These are phyloP conservation scores for Drusus annulatus DNA, from an alignment of 1,140 invertebrate genomes.

Conservation along the genomic window DNA sequence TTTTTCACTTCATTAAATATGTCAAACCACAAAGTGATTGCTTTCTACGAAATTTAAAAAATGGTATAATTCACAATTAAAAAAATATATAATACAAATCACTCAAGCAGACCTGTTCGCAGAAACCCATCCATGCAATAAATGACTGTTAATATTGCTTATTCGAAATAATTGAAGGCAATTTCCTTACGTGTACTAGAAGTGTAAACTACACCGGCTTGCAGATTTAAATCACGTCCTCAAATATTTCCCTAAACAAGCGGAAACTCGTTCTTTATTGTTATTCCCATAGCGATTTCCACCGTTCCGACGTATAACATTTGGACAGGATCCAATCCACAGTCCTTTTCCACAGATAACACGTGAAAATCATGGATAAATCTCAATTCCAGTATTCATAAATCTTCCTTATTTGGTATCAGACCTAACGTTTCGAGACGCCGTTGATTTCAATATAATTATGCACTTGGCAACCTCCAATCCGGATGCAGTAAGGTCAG, in stretches of 20 bases:
- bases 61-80: too few relatives aligned
- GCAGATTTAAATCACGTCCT: neutral
- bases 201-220: neutral
- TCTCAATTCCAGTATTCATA: neutral
- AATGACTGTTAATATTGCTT: too few relatives aligned
- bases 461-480: constrained; percentile 5
- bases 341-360: constrained; percentile 2
- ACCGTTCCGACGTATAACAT: neutral
- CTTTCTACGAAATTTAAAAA: too few relatives aligned
- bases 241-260: neutral
- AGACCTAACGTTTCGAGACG: too few relatives aligned
- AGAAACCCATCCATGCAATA: too few relatives aligned
- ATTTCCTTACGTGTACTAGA: neutral
- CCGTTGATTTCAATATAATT: constrained; percentile 9
- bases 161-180: neutral
- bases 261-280: neutral
- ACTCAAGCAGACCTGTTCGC: too few relatives aligned
- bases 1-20: too few relatives aligned
- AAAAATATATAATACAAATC: too few relatives aligned
- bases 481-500: neutral
- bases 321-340: constrained; percentile 7
- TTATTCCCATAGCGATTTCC: neutral
- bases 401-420: constrained; percentile 15
- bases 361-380: constrained; percentile 2
- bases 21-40: too few relatives aligned